Evolutionary conservation across 2,113 vertebrate genomes (phyloP).

Genomic region (Notothenia coriiceps): DNA sequence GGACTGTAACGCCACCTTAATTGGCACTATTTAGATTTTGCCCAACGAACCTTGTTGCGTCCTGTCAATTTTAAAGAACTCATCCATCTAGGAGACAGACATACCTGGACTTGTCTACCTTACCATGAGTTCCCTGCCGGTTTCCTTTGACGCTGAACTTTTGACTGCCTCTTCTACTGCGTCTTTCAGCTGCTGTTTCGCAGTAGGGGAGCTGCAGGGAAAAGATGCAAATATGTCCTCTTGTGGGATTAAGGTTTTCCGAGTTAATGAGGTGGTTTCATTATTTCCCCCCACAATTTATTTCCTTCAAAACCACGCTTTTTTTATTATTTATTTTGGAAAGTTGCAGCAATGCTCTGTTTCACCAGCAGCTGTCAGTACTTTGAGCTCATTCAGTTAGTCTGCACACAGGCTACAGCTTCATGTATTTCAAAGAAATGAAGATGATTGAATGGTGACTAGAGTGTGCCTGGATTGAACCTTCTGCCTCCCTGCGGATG

Average conservation of each 20-base stretch:
- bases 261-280: conserved; percentile 65
- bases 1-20: neutral
- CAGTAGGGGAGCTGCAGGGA: conserved; percentile 51
- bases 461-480: neutral
- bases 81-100: neutral
- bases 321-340: conserved; percentile 25
- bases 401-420: conserved; percentile 1
- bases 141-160: conserved; percentile 73
- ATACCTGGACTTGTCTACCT: conserved; percentile 17
- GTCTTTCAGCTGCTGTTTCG: conserved; percentile 49
- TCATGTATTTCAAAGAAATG: conserved; percentile 8
- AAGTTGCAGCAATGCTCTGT: conserved; percentile 31
- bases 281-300: conserved; percentile 28
- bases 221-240: conserved; percentile 66
- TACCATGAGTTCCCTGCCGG: conserved; percentile 25
- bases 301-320: neutral
- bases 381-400: conserved; percentile 23
- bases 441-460: conserved; percentile 19
- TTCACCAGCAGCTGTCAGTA: conserved; percentile 62
- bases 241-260: conserved; percentile 62
- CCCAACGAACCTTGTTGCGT: neutral
- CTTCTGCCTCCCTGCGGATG: neutral
- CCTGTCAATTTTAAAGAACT: conserved; percentile 8
- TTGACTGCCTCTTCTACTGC: conserved; percentile 52
- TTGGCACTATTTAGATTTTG: neutral